These are phyloP conservation scores for Battus philenor DNA, from an alignment of 1,140 invertebrate genomes.

Conservation along the genomic window DNA sequence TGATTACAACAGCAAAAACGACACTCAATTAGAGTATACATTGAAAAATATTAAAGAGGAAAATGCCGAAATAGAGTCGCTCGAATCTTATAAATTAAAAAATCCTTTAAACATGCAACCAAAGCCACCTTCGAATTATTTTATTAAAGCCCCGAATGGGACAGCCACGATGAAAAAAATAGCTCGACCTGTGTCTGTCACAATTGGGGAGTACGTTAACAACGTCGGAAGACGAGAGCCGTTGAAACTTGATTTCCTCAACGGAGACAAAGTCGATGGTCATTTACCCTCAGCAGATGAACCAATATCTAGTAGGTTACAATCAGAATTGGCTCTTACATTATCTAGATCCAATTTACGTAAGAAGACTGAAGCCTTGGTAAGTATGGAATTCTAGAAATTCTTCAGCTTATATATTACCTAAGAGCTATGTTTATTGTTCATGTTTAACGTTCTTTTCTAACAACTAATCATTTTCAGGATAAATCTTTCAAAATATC, in stretches of 20 bases:
- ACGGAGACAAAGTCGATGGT: conserved; percentile 61
- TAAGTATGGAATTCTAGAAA: conserved; percentile 42
- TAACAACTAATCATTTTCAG: conserved; percentile 46
- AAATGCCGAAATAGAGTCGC: conserved; percentile 80
- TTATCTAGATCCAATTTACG: conserved; percentile 84
- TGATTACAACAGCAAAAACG: conserved; percentile 76
- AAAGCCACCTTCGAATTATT: conserved; percentile 82
- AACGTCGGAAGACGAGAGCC: conserved; percentile 78
- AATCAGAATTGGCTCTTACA: conserved; percentile 83
- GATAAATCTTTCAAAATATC: conserved; percentile 41
- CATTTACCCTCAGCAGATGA: conserved; percentile 48
- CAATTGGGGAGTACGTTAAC: conserved; percentile 82
- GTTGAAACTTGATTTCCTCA: conserved; percentile 81
- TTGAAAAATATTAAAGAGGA: conserved; percentile 73
- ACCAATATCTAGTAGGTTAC: conserved; percentile 79
- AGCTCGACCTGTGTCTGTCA: conserved; percentile 77
- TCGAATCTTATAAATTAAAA: conserved; percentile 83
- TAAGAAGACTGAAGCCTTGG: conserved; percentile 81
- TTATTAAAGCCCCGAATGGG: conserved; percentile 72
- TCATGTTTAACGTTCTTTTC: conserved; percentile 15
- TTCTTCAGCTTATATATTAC: neutral
- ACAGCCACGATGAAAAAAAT: conserved; percentile 72
- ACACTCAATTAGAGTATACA: conserved; percentile 50
- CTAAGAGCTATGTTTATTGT: neutral
- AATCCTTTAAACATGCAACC: conserved; percentile 77